These are phyloP conservation scores for Pan troglodytes DNA, from an alignment of 2,113 vertebrate genomes.

Conservation along the genomic window NHGRI_mPanTro3-v2.1_pri NC_072404.2:13867001-13867500, in stretches of 20 bases:
- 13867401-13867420: constrained; percentile 10
- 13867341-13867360: neutral
- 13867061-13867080: no score
- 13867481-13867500: constrained; percentile 22
- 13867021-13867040: no score
- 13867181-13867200: neutral
- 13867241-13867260: neutral
- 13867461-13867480: neutral
- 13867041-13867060: no score
- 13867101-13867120: no score
- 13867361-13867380: neutral
- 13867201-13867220: neutral
- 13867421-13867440: constrained; percentile 20
- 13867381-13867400: neutral
- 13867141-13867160: no score
- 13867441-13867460: neutral
- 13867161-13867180: no score
- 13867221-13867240: neutral
- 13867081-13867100: no score
- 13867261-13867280: neutral
- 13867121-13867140: no score
- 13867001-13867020: no score
- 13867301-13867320: neutral
- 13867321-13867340: neutral
- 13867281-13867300: neutral